Evolutionary conservation across 2,113 vertebrate genomes (phyloP).

Genomic region (human): GRCh38 chr11:86897001-86897500

Average conservation of each 20-base stretch:
- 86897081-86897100: not conserved
- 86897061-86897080: not conserved
- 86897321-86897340: no score
- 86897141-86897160: not conserved
- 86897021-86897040: not conserved
- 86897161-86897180: not conserved
- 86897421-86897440: not conserved
- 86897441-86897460: not conserved
- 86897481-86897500: no score
- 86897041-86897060: constrained; percentile 1
- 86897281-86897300: no score
- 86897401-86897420: no score
- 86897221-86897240: not conserved
- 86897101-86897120: not conserved
- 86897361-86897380: no score
- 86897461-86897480: not conserved
- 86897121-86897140: constrained; percentile 20
- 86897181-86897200: not conserved
- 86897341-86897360: no score
- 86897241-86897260: not conserved
- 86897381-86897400: no score
- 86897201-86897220: not conserved
- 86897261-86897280: no score
- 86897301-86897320: no score
- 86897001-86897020: not conserved